Conservation (phyloP, 1,140 invertebrate genomes). For the Pogonognathellus flavescens region DNA sequence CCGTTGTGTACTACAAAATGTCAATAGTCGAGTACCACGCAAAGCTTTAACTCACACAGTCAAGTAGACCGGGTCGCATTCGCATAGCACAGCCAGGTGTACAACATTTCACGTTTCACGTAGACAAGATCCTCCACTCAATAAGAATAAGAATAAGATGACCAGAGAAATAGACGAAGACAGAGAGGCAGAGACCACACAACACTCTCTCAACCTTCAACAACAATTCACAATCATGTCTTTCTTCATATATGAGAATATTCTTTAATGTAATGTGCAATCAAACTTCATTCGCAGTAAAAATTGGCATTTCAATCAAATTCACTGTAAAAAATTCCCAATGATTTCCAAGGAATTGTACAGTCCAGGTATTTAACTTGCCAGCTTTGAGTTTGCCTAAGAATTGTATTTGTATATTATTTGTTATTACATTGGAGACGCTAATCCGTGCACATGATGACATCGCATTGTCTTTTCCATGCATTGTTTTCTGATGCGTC, state of each 20-base stretch:
- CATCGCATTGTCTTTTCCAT: not conserved
- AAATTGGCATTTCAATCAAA: slow-evolving; percentile 49
- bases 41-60: not conserved
- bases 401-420: not conserved
- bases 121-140: not conserved
- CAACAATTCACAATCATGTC: not conserved
- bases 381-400: not conserved
- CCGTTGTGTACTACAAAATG: not conserved
- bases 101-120: not conserved
- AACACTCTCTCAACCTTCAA: slow-evolving; percentile 4
- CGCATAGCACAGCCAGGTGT: not conserved
- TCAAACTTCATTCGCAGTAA: slow-evolving; percentile 13
- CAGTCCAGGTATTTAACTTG: not conserved
- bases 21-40: slow-evolving; percentile 22
- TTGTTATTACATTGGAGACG: not conserved
- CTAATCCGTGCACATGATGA: not conserved
- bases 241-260: not conserved
- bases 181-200: not conserved
- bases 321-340: slow-evolving; percentile 15
- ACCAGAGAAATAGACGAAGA: not conserved
- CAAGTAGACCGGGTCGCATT: not conserved
- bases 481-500: not conserved
- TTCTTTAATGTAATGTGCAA: not conserved
- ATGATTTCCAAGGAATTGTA: not conserved
- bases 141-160: not conserved